Evolutionary conservation across 2,888 invertebrate genomes (phyloP).

Genomic region (Archips crataeganus): DNA sequence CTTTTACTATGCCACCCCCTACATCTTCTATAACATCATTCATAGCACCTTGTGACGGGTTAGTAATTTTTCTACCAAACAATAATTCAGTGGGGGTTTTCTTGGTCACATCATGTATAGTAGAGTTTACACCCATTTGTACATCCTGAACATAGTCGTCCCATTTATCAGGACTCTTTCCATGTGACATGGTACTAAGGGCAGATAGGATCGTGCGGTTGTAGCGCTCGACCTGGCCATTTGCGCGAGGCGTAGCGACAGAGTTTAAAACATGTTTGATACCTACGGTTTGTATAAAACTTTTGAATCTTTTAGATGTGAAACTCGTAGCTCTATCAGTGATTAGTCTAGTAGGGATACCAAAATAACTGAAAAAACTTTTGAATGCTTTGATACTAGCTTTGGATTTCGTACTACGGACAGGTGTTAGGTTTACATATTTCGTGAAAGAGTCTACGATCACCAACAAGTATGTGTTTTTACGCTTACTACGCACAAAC

Average conservation of each 20-base stretch:
- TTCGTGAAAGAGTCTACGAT: slow-evolving; percentile 38
- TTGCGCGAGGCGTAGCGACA: background rate
- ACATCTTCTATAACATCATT: too few relatives aligned
- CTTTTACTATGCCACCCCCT: too few relatives aligned
- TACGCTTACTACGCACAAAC: slow-evolving; percentile 5
- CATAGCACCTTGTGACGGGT: slow-evolving; percentile 9
- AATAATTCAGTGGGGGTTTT: slow-evolving; percentile 45
- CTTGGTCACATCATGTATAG: slow-evolving; percentile 41
- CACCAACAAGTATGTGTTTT: slow-evolving; percentile 29
- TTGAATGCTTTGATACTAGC: too few relatives aligned
- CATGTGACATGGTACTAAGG: too few relatives aligned
- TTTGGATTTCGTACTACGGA: slow-evolving; percentile 8
- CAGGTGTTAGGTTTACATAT: slow-evolving; percentile 25
- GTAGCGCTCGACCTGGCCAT: background rate
- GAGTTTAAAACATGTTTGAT: slow-evolving; percentile 2
- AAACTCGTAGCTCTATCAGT: too few relatives aligned
- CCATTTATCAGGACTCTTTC: too few relatives aligned
- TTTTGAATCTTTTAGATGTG: too few relatives aligned
- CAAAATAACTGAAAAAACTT: too few relatives aligned
- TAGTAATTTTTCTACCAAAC: slow-evolving; percentile 38
- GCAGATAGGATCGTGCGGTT: too few relatives aligned
- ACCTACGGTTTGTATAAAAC: background rate
- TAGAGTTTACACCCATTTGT: slow-evolving; percentile 43
- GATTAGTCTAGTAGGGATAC: too few relatives aligned
- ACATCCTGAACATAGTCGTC: slow-evolving; percentile 26